phyloP scores from a whole-genome alignment of 2,888 invertebrate genomes.

The Ethmia dodecea region DNA sequence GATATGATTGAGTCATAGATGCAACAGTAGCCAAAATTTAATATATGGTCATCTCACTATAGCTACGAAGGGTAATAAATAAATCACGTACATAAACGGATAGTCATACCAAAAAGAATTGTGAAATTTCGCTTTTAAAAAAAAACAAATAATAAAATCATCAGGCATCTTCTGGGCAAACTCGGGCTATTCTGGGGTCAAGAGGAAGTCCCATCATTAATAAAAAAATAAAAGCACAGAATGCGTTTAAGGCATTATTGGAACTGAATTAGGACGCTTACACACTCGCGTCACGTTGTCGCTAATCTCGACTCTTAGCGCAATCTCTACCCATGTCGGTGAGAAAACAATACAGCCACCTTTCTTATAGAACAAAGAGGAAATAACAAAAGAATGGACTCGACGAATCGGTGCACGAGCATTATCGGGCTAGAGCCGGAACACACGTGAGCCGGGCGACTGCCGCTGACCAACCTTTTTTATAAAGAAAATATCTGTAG shows the following conservation, averaged over 20 bases:
- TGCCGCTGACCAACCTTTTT: conserved; percentile 45
- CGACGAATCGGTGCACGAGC: conserved; percentile 59
- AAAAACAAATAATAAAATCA: no score
- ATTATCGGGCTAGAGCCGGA: conserved; percentile 47
- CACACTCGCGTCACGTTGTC: conserved; percentile 65
- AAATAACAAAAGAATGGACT: conserved; percentile 68
- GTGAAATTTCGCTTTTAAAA: no score
- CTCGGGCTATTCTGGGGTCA: no score
- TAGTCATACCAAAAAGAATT: no score
- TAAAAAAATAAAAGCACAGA: not conserved
- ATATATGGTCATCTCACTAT: no score
- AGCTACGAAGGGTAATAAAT: no score
- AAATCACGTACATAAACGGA: no score
- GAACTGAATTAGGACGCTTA: conserved; percentile 52
- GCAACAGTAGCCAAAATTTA: no score
- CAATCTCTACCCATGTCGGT: conserved; percentile 61
- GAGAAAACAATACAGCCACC: conserved; percentile 70
- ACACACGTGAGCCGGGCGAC: conserved; percentile 35
- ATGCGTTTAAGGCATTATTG: conserved; percentile 40
- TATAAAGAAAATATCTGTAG: conserved; percentile 35
- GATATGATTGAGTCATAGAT: no score
- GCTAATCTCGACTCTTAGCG: conserved; percentile 69
- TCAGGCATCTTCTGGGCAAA: no score
- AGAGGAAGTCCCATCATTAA: no score
- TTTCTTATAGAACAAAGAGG: conserved; percentile 62